Evolutionary conservation across 2,797 vertebrate genomes (phyloP), one percentile per base, ranked within the genome.

Genomic region (Pipistrellus kuhlii): DNA sequence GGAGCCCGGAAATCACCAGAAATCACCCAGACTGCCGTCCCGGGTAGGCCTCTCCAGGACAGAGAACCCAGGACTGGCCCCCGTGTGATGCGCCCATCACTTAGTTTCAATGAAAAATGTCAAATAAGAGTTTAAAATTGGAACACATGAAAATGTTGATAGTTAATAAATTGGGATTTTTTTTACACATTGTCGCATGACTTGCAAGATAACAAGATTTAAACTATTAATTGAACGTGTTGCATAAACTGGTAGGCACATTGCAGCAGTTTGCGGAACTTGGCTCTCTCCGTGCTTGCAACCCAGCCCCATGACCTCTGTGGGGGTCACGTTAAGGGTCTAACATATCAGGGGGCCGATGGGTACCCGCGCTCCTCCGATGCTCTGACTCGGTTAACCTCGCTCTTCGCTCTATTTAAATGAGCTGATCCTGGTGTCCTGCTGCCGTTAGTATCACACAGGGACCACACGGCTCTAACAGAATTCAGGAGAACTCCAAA

Each of bases 331-430:
- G 1, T 32, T 62, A 35, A 48, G 8, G 41, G 27, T 77, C 23
- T 66, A 20, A 53, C 51, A 20, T 64, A 17, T 64, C 6, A 81
- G 17, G 8, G 18, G 75, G 48, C 84, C 32, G 46, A 38, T 14
- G 41, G 25, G 17, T 23, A 3, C 20, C 27, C 21, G 12, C 17
- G 27, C 27, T 85, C 15, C 4, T 10, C 12, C 0, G 59, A 62
- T 14, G 59, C 59, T 27, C 59, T 30, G 12, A 30, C 27, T 62
- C 2, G 2, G 12, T 30, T 27, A 27, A 3, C 2, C 15, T 88
- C 27, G 77, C 32, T 75, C 35, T 82, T 72, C 59, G 75, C 82
- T 82, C 35, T 88, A 78, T 76, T 21, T 72, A 80, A 93, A 17
- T 76, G 3, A 92, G 8, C n/a, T 57, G 38, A 59, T 25, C 30